A percentile compares a stretch with the other conserved stretches of the same genome.
These are phyloP conservation scores for Alsophila aescularia DNA, from an alignment of 2,888 invertebrate species.

Conservation along the genomic window DNA sequence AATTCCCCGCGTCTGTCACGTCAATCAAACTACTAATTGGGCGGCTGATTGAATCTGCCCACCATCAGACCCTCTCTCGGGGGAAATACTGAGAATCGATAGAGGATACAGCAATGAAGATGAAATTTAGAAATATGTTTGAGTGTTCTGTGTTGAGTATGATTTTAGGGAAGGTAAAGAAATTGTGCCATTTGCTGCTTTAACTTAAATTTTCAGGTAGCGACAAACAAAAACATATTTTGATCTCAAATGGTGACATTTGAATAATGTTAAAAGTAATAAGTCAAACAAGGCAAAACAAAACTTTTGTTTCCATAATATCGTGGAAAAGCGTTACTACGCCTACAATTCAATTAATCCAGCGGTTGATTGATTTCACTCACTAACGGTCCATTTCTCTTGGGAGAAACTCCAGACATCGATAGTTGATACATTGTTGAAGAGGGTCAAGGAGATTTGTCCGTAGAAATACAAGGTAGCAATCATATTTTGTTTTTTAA, in stretches of 20 bases:
- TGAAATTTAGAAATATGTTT: neutral
- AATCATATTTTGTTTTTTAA: too few relatives aligned
- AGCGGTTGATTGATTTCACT: neutral
- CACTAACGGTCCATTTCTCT: neutral
- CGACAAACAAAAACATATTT: too few relatives aligned
- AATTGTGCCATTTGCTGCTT: too few relatives aligned
- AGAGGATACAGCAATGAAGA: constrained; percentile 8
- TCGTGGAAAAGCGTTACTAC: neutral
- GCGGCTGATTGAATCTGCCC: constrained; percentile 19
- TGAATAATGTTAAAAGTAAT: too few relatives aligned
- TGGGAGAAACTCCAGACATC: neutral
- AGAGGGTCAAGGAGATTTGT: neutral
- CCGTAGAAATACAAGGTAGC: neutral
- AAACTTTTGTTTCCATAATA: neutral
- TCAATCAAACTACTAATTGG: constrained; percentile 16
- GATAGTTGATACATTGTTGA: neutral
- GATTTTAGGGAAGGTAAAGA: too few relatives aligned
- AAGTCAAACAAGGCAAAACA: too few relatives aligned
- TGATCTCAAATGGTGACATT: too few relatives aligned
- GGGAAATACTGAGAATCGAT: constrained; percentile 9
- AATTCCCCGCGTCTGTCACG: constrained; percentile 2
- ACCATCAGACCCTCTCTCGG: constrained; percentile 15
- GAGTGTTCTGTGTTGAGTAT: too few relatives aligned
- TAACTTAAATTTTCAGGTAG: too few relatives aligned
- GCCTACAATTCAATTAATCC: neutral